Evolutionary conservation across 1,140 invertebrate species (phyloP).

Genomic region (Drosophila ananassae): DNA sequence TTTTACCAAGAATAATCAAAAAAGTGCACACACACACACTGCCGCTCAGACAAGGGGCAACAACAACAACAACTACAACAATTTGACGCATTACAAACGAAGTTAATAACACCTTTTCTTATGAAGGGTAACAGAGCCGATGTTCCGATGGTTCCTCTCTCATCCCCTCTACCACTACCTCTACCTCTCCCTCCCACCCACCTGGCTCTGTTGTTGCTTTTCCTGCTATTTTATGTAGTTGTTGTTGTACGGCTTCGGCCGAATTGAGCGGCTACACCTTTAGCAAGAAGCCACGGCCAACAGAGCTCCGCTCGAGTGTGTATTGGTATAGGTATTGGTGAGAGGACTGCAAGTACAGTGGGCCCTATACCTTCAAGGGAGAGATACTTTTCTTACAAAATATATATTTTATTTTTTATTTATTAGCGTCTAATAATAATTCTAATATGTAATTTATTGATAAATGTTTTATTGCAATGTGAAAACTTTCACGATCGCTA

Average conservation of each 20-base stretch:
- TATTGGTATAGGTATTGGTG: slow-evolving; percentile 13
- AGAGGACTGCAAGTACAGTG: slow-evolving; percentile 24
- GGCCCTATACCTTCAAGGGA: too few species aligned
- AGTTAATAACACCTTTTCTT: slow-evolving; percentile 81
- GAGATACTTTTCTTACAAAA: not conserved
- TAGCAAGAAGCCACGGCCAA: slow-evolving; percentile 51
- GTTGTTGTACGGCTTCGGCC: slow-evolving; percentile 73
- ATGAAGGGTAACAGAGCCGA: slow-evolving; percentile 65
- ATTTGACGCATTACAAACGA: slow-evolving; percentile 65
- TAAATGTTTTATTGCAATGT: slow-evolving; percentile 12
- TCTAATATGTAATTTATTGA: not conserved
- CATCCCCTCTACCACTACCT: slow-evolving; percentile 7
- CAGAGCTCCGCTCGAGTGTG: slow-evolving; percentile 16
- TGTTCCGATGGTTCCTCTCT: slow-evolving; percentile 37
- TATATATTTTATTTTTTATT: not conserved
- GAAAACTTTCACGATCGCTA: slow-evolving; percentile 4
- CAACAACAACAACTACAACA: slow-evolving; percentile 59
- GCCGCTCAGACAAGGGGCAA: slow-evolving; percentile 23
- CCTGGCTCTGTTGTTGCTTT: not conserved
- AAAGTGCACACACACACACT: slow-evolving; percentile 55
- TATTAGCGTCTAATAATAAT: not conserved
- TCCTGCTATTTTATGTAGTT: slow-evolving; percentile 20
- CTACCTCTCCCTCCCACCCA: not conserved
- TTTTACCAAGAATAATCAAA: slow-evolving; percentile 79
- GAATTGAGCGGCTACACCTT: slow-evolving; percentile 65